phyloP scores from a whole-genome alignment of 1,140 invertebrate genomes.

The Drosophila pruinosa region DNA sequence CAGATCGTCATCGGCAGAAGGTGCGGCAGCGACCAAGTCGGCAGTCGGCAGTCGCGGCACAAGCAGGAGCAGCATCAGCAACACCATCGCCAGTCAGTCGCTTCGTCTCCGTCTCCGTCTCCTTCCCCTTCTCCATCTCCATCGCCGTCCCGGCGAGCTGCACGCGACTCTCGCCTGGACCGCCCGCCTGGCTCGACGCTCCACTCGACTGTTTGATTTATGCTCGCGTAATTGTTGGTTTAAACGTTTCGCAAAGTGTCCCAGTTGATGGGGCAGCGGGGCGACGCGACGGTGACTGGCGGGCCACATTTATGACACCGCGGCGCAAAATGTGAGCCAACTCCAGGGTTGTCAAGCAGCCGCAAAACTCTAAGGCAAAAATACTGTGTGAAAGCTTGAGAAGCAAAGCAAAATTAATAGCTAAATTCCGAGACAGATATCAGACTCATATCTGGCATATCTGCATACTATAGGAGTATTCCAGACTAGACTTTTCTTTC shows the following conservation, averaged over 20 bases:
- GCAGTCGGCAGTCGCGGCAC: neutral
- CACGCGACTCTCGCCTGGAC: conserved; percentile 54
- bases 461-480: no score
- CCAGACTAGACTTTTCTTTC: no score
- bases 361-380: neutral
- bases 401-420: no score
- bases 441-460: no score
- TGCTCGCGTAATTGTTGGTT: conserved; percentile 82
- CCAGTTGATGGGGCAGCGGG: conserved; percentile 7
- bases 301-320: conserved; percentile 65
- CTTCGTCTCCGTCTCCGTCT: neutral
- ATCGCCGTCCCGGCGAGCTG: conserved; percentile 11
- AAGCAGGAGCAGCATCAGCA: neutral
- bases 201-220: conserved; percentile 82
- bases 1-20: conserved; percentile 39
- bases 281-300: neutral
- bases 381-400: no score
- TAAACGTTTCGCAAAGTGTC: conserved; percentile 77
- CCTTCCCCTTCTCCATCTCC: no score
- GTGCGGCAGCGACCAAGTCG: conserved; percentile 25
- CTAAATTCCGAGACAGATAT: no score
- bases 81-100: conserved; percentile 8
- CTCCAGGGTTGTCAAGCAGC: conserved; percentile 50
- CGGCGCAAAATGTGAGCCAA: conserved; percentile 58
- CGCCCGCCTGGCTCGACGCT: conserved; percentile 47